A percentile compares a stretch with the other conserved stretches of the same genome.
phyloP scores from a whole-genome alignment of 37 sponge, comb jelly and placozoan species.

The Oscarella lobularis region DNA sequence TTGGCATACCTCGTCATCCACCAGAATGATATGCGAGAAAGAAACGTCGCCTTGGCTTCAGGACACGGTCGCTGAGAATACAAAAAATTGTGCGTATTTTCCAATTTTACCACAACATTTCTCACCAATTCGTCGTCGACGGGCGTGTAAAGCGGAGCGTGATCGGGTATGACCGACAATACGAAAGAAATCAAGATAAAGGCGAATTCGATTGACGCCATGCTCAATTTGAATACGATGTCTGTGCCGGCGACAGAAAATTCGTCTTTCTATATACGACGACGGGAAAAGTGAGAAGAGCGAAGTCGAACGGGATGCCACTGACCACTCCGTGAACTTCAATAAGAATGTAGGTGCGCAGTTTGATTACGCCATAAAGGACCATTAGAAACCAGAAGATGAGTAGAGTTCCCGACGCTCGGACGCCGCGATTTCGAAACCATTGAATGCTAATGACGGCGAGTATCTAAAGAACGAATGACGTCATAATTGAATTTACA shows the following conservation, averaged over 20 bases:
- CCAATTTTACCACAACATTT: not conserved
- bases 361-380: constrained; percentile 34
- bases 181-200: not conserved
- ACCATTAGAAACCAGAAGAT: constrained; percentile 50
- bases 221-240: too few relatives aligned
- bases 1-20: not conserved
- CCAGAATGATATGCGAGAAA: constrained; percentile 1
- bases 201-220: not conserved
- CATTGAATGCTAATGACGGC: not conserved
- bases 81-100: not conserved
- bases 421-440: not conserved
- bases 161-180: not conserved
- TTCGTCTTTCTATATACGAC: too few relatives aligned
- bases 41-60: not conserved
- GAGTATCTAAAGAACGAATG: not conserved
- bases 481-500: not conserved
- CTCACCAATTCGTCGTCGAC: not conserved
- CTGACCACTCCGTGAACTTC: not conserved
- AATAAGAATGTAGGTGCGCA: constrained; percentile 28
- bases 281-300: too few relatives aligned
- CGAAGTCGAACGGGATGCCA: too few relatives aligned
- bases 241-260: too few relatives aligned
- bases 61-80: not conserved
- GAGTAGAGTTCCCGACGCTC: not conserved
- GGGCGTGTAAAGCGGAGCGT: not conserved